Conservation (phyloP, 2,888 invertebrate species). For the Antitype chi region DNA sequence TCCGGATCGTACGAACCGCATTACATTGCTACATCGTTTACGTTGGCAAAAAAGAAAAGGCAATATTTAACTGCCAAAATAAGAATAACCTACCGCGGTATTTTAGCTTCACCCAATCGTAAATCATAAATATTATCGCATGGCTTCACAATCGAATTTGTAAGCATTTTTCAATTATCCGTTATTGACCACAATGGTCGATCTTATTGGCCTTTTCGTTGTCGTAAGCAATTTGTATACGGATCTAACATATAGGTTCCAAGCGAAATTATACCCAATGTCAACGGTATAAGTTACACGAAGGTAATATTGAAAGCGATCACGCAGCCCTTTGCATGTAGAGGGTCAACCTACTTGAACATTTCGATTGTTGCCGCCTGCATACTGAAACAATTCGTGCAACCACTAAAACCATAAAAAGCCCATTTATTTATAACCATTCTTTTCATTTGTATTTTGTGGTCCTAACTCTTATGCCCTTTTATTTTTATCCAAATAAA, state of each 20-base stretch:
- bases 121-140: conserved; percentile 86
- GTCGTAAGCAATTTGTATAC: conserved; percentile 84
- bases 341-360: conserved; percentile 81
- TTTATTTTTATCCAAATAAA: conserved; percentile 49
- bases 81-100: conserved; percentile 73
- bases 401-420: conserved; percentile 82
- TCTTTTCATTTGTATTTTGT: conserved; percentile 48
- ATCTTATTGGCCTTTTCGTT: conserved; percentile 85
- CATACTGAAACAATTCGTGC: conserved; percentile 76
- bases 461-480: conserved; percentile 34
- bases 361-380: conserved; percentile 81
- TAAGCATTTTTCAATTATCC: conserved; percentile 89
- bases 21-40: conserved; percentile 57
- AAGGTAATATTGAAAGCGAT: conserved; percentile 69
- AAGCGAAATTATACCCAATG: conserved; percentile 70
- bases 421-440: conserved; percentile 49
- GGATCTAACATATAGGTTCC: conserved; percentile 64
- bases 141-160: conserved; percentile 87
- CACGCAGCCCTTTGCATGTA: conserved; percentile 75
- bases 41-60: conserved; percentile 57
- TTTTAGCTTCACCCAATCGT: conserved; percentile 80
- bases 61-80: conserved; percentile 73
- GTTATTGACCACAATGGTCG: conserved; percentile 88
- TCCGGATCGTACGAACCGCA: conserved; percentile 27
- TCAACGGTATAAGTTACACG: conserved; percentile 63